phyloP scores from a whole-genome alignment of 2,888 invertebrate species.

The Coelopa pilipes region DNA sequence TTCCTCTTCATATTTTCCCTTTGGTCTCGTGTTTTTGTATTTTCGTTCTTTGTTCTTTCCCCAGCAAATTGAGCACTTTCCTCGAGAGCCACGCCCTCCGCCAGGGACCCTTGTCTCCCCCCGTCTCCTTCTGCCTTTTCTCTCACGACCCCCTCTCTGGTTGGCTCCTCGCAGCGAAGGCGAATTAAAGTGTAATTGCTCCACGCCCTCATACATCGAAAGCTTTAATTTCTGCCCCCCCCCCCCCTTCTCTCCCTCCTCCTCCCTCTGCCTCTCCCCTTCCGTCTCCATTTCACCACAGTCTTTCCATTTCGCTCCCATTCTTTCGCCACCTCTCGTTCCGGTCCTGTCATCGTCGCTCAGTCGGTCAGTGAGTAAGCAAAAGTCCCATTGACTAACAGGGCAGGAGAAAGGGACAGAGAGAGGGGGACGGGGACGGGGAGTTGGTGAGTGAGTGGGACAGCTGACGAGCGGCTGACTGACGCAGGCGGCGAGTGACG shows the following conservation, averaged over 20 bases:
- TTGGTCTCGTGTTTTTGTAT: background rate
- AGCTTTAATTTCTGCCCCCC: background rate
- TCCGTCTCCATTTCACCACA: too few relatives aligned
- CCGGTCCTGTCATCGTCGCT: too few relatives aligned
- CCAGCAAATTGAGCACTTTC: background rate
- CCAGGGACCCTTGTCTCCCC: background rate
- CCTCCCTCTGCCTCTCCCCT: background rate
- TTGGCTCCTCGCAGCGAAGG: background rate
- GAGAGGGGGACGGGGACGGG: background rate
- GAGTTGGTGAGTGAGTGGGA: background rate
- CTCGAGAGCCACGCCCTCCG: background rate
- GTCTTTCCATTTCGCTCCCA: too few relatives aligned
- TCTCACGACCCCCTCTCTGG: too few relatives aligned
- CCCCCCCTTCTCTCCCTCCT: background rate
- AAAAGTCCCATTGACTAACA: background rate
- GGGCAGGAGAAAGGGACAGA: background rate
- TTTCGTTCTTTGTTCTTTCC: background rate
- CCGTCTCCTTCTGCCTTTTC: background rate
- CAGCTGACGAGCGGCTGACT: conserved; percentile 5
- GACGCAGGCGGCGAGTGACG: background rate
- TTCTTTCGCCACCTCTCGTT: too few relatives aligned
- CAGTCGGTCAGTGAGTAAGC: background rate
- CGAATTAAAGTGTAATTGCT: conserved; percentile 16
- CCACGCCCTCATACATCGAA: background rate
- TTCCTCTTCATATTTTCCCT: background rate